Evolutionary conservation across 2,888 invertebrate genomes (phyloP).

Genomic region (Tiphia femorata): DNA sequence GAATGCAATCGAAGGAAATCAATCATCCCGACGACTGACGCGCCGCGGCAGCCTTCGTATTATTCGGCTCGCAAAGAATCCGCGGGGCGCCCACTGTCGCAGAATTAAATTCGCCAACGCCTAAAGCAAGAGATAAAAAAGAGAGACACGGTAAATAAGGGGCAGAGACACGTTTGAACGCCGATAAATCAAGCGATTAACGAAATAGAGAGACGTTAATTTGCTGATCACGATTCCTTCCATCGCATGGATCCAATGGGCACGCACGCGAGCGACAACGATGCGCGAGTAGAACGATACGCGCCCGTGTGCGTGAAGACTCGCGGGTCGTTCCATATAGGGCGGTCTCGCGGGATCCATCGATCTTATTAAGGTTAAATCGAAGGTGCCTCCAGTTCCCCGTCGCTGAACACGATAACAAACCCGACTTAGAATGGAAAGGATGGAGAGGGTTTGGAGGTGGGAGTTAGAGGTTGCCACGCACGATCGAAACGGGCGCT

Average conservation of each 20-base stretch:
- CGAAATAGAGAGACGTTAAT: conserved; percentile 59
- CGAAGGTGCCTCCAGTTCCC: conserved; percentile 53
- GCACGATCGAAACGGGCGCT: conserved; percentile 11
- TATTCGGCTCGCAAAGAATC: too few species aligned
- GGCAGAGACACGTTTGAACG: too few species aligned
- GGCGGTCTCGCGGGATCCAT: conserved; percentile 55
- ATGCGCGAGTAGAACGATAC: neutral
- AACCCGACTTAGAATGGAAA: conserved; percentile 34
- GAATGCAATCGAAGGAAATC: too few species aligned
- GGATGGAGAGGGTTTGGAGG: too few species aligned
- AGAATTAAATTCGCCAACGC: too few species aligned
- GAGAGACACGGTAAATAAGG: too few species aligned
- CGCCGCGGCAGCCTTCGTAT: too few species aligned
- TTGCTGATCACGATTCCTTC: conserved; percentile 38
- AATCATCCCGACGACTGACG: too few species aligned
- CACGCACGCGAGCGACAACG: neutral
- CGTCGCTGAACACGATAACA: conserved; percentile 53
- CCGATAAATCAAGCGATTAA: conserved; percentile 42
- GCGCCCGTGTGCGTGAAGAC: neutral
- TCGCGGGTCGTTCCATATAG: conserved; percentile 42
- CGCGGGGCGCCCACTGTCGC: too few species aligned
- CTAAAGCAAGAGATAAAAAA: too few species aligned
- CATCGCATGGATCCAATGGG: conserved; percentile 17
- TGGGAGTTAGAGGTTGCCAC: too few species aligned
- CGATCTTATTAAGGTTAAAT: conserved; percentile 60